Conservation (phyloP, 2,888 invertebrate species). For the Kryphioiulus occultus region DNA sequence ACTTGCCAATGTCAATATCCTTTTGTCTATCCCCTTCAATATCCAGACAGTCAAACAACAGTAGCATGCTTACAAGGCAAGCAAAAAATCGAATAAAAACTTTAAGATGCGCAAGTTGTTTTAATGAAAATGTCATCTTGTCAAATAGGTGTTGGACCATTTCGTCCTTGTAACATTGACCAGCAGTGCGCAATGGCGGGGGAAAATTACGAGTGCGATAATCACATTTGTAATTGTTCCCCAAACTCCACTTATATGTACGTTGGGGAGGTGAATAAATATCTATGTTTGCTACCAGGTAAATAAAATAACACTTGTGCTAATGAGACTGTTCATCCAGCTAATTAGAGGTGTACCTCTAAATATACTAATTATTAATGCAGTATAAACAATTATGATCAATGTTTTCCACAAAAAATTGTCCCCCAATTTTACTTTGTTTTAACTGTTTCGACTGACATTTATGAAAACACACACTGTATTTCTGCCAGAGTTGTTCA, state of each 20-base stretch:
- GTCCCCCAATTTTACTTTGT: too few relatives aligned
- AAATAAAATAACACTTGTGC: neutral
- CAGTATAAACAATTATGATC: too few relatives aligned
- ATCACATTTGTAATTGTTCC: conserved; percentile 28
- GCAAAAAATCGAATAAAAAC: neutral
- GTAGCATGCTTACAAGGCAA: conserved; percentile 33
- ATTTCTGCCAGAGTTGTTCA: too few relatives aligned
- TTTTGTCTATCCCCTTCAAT: neutral
- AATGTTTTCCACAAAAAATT: too few relatives aligned
- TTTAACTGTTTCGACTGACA: too few relatives aligned
- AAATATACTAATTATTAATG: too few relatives aligned
- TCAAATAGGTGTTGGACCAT: conserved; percentile 37
- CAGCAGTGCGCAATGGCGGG: conserved; percentile 6
- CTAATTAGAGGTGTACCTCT: neutral
- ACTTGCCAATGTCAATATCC: conserved; percentile 42
- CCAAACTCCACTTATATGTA: conserved; percentile 28
- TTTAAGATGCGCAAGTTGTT: neutral
- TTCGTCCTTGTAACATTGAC: conserved; percentile 29
- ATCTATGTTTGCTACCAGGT: conserved; percentile 35
- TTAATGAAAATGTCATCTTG: neutral
- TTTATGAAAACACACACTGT: too few relatives aligned
- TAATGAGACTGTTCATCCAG: neutral
- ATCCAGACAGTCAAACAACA: neutral
- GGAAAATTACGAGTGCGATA: neutral
- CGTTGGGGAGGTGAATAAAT: conserved; percentile 16